Evolutionary conservation across 2,113 vertebrate genomes (phyloP), one percentile per base, ranked within the genome.

Genomic region (Nannospalax galili): DNA sequence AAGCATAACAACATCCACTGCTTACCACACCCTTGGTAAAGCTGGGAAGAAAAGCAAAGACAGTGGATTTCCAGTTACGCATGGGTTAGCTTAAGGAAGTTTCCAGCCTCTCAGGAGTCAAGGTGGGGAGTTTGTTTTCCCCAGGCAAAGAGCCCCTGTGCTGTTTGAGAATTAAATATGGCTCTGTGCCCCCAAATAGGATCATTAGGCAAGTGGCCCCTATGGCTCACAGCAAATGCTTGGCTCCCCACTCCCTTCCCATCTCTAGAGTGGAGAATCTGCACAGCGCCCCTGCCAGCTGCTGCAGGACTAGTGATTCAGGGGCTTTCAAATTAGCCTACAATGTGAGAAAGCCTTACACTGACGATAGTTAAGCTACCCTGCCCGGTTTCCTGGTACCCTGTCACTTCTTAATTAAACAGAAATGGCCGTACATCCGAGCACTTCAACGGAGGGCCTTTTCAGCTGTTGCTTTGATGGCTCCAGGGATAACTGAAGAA

Each of bases 251-350:
- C 81, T 84, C 22, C 70, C 37, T 42, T 7, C 72, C 37, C 0
- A 3, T 45, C 85, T 81, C 90, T 15, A 26, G 32, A 64, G n/a
- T 3, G 15, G 60, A 85, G 40, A 28, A 26, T 40, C 78, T 4
- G 2, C 1, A 40, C 64, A 32, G 37, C 5, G 62, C 40, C 48
- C 65, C 89, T 8, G 37, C 37, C 52, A 73, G 10, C 78, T 62
- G 37, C 0, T 0, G 9, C 3, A 9, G 82, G n/a, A 5, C 2
- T 58, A 10, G 12, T 35, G 37, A 72, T 52, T 0, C 0, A 7
- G 6, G 10, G 28, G n/a, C 17, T 26, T 92, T 48, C 48, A 74
- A 84, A n/a, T 52, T 42, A 0, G 62, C 60, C 42, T 12, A 28
- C 67, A 7, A 19, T 3, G 52, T 2, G 24, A 28, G 81, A 81